Evolutionary conservation across 2,113 vertebrate genomes (phyloP).

Genomic region (Ophiodon elongatus): DNA sequence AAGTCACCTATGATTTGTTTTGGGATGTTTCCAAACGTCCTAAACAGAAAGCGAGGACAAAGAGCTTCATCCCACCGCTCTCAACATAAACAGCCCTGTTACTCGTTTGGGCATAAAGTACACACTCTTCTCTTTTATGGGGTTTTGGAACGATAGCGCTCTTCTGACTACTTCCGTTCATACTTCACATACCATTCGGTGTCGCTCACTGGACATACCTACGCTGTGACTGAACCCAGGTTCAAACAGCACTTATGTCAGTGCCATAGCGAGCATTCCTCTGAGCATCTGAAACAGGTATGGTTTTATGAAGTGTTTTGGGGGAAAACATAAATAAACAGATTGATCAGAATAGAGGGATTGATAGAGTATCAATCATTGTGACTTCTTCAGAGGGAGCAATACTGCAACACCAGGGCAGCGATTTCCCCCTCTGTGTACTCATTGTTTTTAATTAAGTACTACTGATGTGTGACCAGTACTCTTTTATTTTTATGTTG

Average conservation of each 20-base stretch:
- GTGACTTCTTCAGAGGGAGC: background rate
- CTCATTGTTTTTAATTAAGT: background rate
- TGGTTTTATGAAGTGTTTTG: background rate
- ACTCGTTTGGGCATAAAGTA: constrained; percentile 3
- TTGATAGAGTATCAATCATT: background rate
- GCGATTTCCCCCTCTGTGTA: no score
- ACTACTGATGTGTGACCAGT: background rate
- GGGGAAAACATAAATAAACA: background rate
- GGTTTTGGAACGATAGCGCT: constrained; percentile 21
- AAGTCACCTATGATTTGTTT: constrained; percentile 32
- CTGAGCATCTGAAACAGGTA: background rate
- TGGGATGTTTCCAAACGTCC: constrained; percentile 20
- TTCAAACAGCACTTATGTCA: constrained; percentile 45
- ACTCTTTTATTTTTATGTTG: background rate
- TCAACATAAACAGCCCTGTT: constrained; percentile 6
- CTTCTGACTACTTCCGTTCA: constrained; percentile 34
- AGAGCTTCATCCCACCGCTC: background rate
- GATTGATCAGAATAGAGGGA: background rate
- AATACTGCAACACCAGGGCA: background rate
- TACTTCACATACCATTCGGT: constrained; percentile 49
- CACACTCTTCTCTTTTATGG: constrained; percentile 27
- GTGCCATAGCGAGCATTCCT: constrained; percentile 51
- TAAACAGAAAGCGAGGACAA: background rate
- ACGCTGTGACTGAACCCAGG: constrained; percentile 55
- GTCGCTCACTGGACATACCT: constrained; percentile 59